phyloP scores from a whole-genome alignment of 2,888 invertebrate genomes.

The Augochlorella aurata region DNA sequence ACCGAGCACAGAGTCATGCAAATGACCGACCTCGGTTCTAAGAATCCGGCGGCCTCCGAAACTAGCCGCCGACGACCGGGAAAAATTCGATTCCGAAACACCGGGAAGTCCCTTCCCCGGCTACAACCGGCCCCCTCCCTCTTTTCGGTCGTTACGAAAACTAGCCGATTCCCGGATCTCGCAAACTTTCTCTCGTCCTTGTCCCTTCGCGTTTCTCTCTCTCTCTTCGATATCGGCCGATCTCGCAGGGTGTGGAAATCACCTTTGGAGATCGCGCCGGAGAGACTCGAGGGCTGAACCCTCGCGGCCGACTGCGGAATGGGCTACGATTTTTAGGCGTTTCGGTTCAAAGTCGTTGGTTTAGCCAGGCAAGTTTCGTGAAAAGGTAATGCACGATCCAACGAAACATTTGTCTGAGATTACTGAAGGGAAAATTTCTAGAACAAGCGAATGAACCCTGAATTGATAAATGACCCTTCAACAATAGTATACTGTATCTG shows the following conservation, averaged over 20 bases:
- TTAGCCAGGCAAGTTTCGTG: no score
- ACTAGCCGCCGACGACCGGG: not conserved
- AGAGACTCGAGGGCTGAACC: no score
- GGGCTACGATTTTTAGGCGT: no score
- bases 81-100: conserved; percentile 22
- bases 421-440: no score
- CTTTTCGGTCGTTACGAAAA: not conserved
- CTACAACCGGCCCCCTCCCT: not conserved
- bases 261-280: no score
- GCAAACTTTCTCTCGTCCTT: conserved; percentile 36
- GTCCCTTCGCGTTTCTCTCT: conserved; percentile 15
- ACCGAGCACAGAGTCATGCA: conserved; percentile 56
- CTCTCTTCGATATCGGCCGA: conserved; percentile 11
- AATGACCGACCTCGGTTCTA: conserved; percentile 45
- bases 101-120: not conserved
- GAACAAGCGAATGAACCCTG: no score
- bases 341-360: no score
- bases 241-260: not conserved
- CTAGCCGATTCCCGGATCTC: conserved; percentile 36
- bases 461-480: no score
- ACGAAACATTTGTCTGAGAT: no score
- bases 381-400: no score
- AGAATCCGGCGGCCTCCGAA: conserved; percentile 23
- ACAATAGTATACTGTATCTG: no score
- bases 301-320: no score